Evolutionary conservation across 2,797 vertebrate genomes (phyloP), one percentile per base, ranked within the genome.

Genomic region (Aplochiton taeniatus): DNA sequence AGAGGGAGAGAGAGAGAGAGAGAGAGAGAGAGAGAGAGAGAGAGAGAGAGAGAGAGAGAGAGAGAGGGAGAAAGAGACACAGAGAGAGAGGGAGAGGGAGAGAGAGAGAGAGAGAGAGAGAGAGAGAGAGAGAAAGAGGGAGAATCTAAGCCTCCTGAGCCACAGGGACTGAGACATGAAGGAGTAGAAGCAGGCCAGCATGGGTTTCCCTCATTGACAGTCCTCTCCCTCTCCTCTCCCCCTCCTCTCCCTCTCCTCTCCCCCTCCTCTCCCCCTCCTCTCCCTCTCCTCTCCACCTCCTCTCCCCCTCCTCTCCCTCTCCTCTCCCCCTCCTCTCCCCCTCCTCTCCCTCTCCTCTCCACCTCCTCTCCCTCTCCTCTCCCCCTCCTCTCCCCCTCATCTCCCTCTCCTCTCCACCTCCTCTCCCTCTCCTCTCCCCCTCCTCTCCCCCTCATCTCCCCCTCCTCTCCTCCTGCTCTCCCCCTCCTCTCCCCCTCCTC

Each of bases 191-290:
- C 58, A 79, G 70, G 61, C 70, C 72, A 61, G 76, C 73, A 73
- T 68, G 75, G 69, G 68, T 69, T 60, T 74, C 45, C 47, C 48
- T 75, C 75, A 84, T 87, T 85, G 76, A 86, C 72, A 42, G 69
- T 43, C 73, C 10, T 46, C 70, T 69, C 75, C 65, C 61, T 65
- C 53, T n/a, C n/a, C n/a, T n/a, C n/a, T 31, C 31, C 31, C 31
- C 31, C 31, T 31, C 54, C 63, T 63, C 48, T 31, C 31, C 31
- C 31, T 6, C 31, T 31, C 54, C 63, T 63, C 48, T 31, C 31
- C 31, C 31, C 31, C 31, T 31, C 54, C 63, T 63, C 48, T 31
- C 31, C 31, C 31, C 31, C 31, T 31, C 54, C 63, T 63, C 48
- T 31, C 31, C 31, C 31, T 6, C 31, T 31, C 54, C 63, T 63